Conservation (phyloP, 2,888 invertebrate genomes). For the Tridacna crocea region DNA sequence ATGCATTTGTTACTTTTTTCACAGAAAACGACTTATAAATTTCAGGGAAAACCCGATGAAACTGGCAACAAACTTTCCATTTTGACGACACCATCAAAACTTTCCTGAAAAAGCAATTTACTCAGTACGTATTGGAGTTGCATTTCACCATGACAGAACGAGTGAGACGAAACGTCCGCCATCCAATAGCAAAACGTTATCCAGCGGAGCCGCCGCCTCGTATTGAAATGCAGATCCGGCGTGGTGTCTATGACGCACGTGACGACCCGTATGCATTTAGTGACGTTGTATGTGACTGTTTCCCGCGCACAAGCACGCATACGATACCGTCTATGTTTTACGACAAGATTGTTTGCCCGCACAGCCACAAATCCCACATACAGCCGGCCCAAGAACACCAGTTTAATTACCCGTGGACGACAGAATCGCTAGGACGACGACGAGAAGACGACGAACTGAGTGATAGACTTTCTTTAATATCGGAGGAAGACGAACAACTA, state of each 20-base stretch:
- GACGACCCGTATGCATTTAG: slow-evolving; percentile 31
- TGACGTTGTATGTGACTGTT: slow-evolving; percentile 70
- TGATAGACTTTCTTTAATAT: slow-evolving; percentile 60
- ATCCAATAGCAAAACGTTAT: slow-evolving; percentile 48
- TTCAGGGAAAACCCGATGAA: no score
- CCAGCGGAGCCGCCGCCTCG: slow-evolving; percentile 56
- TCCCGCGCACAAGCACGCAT: slow-evolving; percentile 67
- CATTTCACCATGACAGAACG: slow-evolving; percentile 3
- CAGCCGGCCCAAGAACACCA: slow-evolving; percentile 71
- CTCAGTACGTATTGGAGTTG: no score
- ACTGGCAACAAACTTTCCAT: no score
- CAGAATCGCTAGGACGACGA: slow-evolving; percentile 61
- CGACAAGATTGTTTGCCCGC: slow-evolving; percentile 72
- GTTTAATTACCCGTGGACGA: slow-evolving; percentile 76
- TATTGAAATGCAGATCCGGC: slow-evolving; percentile 62
- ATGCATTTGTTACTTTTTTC: no score
- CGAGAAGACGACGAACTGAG: slow-evolving; percentile 44
- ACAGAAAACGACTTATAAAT: no score
- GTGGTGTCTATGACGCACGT: slow-evolving; percentile 33
- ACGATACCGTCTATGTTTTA: slow-evolving; percentile 76
- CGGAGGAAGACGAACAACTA: slow-evolving; percentile 56
- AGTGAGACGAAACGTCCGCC: slow-evolving; percentile 38
- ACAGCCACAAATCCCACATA: slow-evolving; percentile 62
- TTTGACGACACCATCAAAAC: no score
- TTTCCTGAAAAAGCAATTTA: no score